Evolutionary conservation across 2,888 invertebrate species (phyloP).

Genomic region (Crocallis elinguaria): DNA sequence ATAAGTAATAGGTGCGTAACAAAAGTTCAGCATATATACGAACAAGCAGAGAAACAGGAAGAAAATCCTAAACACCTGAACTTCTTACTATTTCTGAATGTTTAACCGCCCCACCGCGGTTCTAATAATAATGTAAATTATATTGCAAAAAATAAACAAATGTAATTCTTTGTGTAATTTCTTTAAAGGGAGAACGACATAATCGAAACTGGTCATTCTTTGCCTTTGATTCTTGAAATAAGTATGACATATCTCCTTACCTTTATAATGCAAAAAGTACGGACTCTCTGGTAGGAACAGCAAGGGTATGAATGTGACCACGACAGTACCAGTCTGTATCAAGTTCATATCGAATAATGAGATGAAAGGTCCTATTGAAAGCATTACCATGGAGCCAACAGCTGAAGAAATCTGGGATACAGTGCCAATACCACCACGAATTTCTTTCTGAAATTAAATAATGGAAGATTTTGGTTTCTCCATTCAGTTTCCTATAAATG

Average conservation of each 20-base stretch:
- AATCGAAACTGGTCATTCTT: no score
- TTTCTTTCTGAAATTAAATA: slow-evolving; percentile 40
- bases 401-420: slow-evolving; percentile 42
- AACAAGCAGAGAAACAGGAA: no score
- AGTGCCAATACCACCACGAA: slow-evolving; percentile 46
- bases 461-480: background rate
- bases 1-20: no score
- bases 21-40: no score
- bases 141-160: no score
- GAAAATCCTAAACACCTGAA: no score
- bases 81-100: no score
- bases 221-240: background rate
- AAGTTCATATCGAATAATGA: background rate
- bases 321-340: slow-evolving; percentile 6
- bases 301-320: slow-evolving; percentile 37
- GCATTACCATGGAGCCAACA: slow-evolving; percentile 39
- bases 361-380: slow-evolving; percentile 30
- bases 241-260: background rate
- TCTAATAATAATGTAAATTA: no score
- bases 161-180: no score
- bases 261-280: slow-evolving; percentile 25
- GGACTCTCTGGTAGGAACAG: slow-evolving; percentile 52
- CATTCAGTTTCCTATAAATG: no score
- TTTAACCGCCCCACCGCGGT: no score
- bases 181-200: no score